A percentile compares a stretch with the other conserved stretches of the same genome.
Conservation (phyloP, 2,888 invertebrate species). For the Euzophera pinguis region DNA sequence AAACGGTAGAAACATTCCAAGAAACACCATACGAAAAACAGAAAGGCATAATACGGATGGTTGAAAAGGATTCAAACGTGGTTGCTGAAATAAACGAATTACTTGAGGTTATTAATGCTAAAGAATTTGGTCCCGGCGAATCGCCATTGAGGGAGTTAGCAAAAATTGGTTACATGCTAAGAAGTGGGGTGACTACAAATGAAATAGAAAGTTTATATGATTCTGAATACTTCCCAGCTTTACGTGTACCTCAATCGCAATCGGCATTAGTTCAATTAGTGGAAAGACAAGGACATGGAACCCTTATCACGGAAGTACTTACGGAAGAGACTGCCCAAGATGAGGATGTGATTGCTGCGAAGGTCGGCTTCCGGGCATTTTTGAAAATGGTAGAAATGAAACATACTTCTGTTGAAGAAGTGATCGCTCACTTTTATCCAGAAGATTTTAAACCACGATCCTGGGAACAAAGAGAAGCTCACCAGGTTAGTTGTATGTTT, state of each 20-base stretch:
- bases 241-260: slow-evolving; percentile 90
- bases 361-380: slow-evolving; percentile 91
- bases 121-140: slow-evolving; percentile 90
- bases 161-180: slow-evolving; percentile 88
- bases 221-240: slow-evolving; percentile 87
- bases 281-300: slow-evolving; percentile 89
- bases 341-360: slow-evolving; percentile 87
- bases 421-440: slow-evolving; percentile 89
- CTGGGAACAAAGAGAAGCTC: slow-evolving; percentile 87
- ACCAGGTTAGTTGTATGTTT: slow-evolving; percentile 71
- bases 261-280: slow-evolving; percentile 91
- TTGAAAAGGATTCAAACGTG: slow-evolving; percentile 77
- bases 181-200: slow-evolving; percentile 86
- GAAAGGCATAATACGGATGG: slow-evolving; percentile 73
- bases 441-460: slow-evolving; percentile 90
- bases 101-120: slow-evolving; percentile 85
- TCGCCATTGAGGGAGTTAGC: slow-evolving; percentile 89
- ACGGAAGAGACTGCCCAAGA: slow-evolving; percentile 89
- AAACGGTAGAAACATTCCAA: slow-evolving; percentile 72
- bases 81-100: slow-evolving; percentile 88
- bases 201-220: slow-evolving; percentile 89
- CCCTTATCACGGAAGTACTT: slow-evolving; percentile 89
- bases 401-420: slow-evolving; percentile 90
- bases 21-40: slow-evolving; percentile 78
- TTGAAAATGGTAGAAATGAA: slow-evolving; percentile 91